Percentiles rank a stretch among this genome's conserved stretches.
phyloP scores from a whole-genome alignment of 2,888 invertebrate species.

The Meloe dianella region DNA sequence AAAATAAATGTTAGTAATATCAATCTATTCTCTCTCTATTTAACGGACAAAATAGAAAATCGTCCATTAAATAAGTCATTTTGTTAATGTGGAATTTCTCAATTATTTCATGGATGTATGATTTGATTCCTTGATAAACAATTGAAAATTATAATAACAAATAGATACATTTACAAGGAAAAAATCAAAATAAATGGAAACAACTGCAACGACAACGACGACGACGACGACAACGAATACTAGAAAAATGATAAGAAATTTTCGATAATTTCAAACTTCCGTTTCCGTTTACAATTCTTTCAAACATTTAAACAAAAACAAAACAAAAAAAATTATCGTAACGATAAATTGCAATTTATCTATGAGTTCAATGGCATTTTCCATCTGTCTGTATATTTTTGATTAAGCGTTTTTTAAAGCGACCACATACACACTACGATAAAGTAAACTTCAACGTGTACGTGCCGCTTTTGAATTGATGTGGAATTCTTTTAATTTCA shows the following conservation, averaged over 20 bases:
- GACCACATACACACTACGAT: background rate
- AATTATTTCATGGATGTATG: constrained; percentile 57
- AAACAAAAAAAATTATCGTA: constrained; percentile 35
- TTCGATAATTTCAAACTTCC: constrained; percentile 52
- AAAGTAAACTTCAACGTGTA: background rate
- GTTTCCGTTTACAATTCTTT: constrained; percentile 48
- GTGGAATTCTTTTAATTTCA: background rate
- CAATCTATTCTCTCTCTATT: background rate
- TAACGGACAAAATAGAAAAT: constrained; percentile 44
- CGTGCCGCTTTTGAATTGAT: background rate
- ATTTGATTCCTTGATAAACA: constrained; percentile 49
- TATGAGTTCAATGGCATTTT: constrained; percentile 45
- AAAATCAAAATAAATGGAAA: background rate
- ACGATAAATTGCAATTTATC: constrained; percentile 43
- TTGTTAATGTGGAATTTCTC: constrained; percentile 56
- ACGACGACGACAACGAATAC: too few relatives aligned
- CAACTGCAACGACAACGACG: constrained; percentile 47
- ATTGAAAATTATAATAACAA: background rate
- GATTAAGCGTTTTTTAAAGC: constrained; percentile 27
- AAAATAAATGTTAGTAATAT: background rate
- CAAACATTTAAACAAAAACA: constrained; percentile 26
- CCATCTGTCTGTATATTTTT: too few relatives aligned
- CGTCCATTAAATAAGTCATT: constrained; percentile 53
- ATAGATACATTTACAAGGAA: constrained; percentile 3
- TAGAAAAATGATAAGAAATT: constrained; percentile 52